Conservation (phyloP, 2,888 invertebrate genomes). For the Xanthorhoe designata region DNA sequence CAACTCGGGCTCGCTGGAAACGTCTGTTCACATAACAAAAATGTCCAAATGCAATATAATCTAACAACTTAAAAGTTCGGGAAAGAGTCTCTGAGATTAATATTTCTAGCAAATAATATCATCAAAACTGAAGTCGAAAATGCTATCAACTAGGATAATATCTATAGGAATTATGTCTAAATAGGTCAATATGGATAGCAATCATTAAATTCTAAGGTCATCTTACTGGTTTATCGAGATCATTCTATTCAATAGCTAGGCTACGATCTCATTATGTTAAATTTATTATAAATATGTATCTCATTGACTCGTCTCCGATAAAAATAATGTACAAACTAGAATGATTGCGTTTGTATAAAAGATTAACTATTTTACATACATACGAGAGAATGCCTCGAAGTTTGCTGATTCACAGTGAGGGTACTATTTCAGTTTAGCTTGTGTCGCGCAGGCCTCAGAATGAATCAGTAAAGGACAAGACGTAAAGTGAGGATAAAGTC, state of each 20-base stretch:
- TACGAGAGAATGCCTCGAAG: conserved; percentile 58
- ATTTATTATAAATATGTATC: conserved; percentile 44
- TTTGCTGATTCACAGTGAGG: conserved; percentile 49
- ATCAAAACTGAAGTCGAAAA: conserved; percentile 33
- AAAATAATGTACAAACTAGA: conserved; percentile 77
- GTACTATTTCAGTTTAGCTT: background rate
- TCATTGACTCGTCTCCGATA: conserved; percentile 64
- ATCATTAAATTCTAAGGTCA: conserved; percentile 35
- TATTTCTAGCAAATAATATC: conserved; percentile 42
- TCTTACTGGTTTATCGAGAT: conserved; percentile 35
- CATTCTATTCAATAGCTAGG: conserved; percentile 27
- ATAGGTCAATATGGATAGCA: conserved; percentile 33
- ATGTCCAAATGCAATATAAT: conserved; percentile 68
- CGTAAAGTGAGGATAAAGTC: conserved; percentile 33
- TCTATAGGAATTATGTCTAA: conserved; percentile 29
- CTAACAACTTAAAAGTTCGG: conserved; percentile 66
- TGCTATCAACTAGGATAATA: conserved; percentile 34
- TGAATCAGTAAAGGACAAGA: conserved; percentile 38
- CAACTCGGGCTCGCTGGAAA: conserved; percentile 58
- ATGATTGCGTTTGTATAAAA: conserved; percentile 78
- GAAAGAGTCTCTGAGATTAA: conserved; percentile 63
- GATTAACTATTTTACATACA: conserved; percentile 73
- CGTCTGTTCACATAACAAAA: conserved; percentile 63
- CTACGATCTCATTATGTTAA: conserved; percentile 34
- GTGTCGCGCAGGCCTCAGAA: conserved; percentile 1